Percentiles rank a stretch among this genome's conserved stretches.
These are phyloP conservation scores for Lucifuga dentata DNA, from an alignment of 2,113 vertebrate genomes.

Conservation along the genomic window DNA sequence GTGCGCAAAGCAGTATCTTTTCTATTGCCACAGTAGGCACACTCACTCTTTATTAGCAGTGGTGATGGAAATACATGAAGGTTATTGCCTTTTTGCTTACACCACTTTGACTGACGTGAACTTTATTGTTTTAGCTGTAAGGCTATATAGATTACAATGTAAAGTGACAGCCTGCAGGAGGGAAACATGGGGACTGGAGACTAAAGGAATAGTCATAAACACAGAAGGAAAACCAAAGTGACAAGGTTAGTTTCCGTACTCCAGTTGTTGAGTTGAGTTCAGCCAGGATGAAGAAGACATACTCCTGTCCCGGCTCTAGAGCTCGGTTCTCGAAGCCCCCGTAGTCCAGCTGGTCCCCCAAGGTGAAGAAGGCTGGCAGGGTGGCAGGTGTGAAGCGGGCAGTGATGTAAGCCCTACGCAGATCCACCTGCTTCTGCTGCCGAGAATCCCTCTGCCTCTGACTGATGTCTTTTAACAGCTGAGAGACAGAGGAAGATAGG, in stretches of 20 bases:
- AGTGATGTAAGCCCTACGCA: constrained; percentile 91
- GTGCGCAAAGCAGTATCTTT: constrained; percentile 48
- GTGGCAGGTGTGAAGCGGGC: constrained; percentile 89
- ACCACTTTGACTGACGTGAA: constrained; percentile 64
- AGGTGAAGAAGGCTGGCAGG: constrained; percentile 89
- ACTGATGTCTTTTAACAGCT: constrained; percentile 93
- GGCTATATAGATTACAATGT: constrained; percentile 59
- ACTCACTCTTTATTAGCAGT: constrained; percentile 63
- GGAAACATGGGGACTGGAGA: constrained; percentile 19
- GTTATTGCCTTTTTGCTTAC: constrained; percentile 71
- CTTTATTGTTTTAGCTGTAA: constrained; percentile 68
- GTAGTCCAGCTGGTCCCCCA: constrained; percentile 95
- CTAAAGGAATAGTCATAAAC: constrained; percentile 24
- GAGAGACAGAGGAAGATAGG: constrained; percentile 22
- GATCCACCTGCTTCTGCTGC: constrained; percentile 91
- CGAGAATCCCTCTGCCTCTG: constrained; percentile 89
- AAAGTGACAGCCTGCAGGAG: constrained; percentile 59
- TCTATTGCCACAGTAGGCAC: constrained; percentile 41
- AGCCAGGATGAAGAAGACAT: constrained; percentile 94
- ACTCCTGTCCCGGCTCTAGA: constrained; percentile 92
- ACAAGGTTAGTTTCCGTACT: constrained; percentile 75
- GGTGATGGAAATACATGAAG: constrained; percentile 47
- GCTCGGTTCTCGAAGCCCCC: constrained; percentile 94
- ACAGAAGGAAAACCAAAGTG: constrained; percentile 8
- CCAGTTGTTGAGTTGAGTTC: constrained; percentile 91